phyloP scores from a whole-genome alignment of 2,797 vertebrate species.

The Urosaurus nigricauda region DNA sequence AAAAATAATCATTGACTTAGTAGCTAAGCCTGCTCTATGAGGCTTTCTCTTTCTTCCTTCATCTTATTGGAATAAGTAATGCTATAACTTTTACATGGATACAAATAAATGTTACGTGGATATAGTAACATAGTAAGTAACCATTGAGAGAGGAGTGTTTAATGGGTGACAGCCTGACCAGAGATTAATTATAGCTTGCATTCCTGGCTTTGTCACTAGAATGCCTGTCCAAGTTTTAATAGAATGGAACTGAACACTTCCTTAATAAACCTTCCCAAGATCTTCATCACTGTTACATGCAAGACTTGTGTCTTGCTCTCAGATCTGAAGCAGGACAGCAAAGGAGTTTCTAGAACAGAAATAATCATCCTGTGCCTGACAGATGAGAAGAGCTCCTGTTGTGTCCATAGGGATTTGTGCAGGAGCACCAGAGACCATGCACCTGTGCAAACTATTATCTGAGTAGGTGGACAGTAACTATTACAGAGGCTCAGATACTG shows the following conservation, averaged over 20 bases:
- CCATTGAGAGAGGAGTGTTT: not conserved
- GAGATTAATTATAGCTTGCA: not conserved
- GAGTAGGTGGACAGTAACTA: slow-evolving; percentile 24
- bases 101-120: not conserved
- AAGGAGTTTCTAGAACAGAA: slow-evolving; percentile 30
- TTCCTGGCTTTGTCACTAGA: not conserved
- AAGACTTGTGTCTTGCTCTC: slow-evolving; percentile 30
- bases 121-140: slow-evolving; percentile 1
- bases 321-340: slow-evolving; percentile 43
- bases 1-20: not conserved
- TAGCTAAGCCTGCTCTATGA: not conserved
- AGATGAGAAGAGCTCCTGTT: slow-evolving; percentile 21
- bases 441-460: slow-evolving; percentile 42
- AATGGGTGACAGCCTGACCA: not conserved
- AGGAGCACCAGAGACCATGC: slow-evolving; percentile 35
- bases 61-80: not conserved
- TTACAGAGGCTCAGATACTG: slow-evolving; percentile 21
- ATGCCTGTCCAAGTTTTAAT: not conserved
- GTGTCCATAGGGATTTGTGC: slow-evolving; percentile 14
- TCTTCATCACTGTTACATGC: not conserved
- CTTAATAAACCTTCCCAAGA: not conserved
- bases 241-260: not conserved
- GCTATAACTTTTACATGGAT: not conserved
- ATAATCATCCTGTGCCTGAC: slow-evolving; percentile 16
- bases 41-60: not conserved